Evolutionary conservation across 2,888 invertebrate genomes (phyloP), one percentile per base, ranked within the genome.

Genomic region (Bellardia pandia): DNA sequence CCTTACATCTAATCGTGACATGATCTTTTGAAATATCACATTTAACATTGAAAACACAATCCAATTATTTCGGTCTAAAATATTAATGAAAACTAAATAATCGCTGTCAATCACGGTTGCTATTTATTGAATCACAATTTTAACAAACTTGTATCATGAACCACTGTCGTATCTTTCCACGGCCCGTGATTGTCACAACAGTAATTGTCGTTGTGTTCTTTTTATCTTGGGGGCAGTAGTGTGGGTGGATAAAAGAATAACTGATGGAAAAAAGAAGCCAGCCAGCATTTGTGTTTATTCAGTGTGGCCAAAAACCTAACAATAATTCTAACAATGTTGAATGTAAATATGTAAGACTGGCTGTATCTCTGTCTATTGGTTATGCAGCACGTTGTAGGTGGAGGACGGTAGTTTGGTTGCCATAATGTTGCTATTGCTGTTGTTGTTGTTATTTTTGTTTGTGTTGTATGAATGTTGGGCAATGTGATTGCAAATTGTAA

Each of bases 401-500:
- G 13, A 13, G 45, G 81, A 58, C 58, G 77, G 42, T 53, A 53
- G 16, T n/a, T n/a, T 60, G 58, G 30, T 68, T 48, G 51, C 3
- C 37, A 66, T 45, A 45, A 45, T 72, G 42, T 53, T 58, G 9
- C 42, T 62, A 8, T 56, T 60, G 16, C 23, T 23, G 23, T 23
- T 23, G 1, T n/a, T 53, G 66, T 16, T 64, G 16, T 56, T 68
- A 37, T 77, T 64, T 56, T 69, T 48, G 13, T 74, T 68, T 66
- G 16, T 72, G 56, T 74, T 53, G 84, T 74, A 64, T 42, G 64
- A 81, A 74, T 68, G 62, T 74, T 62, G 89, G 86, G 86, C 91
- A 92, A 92, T 92, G 92, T 92, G 92, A 92, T 92, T 92, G 93
- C 92, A 92, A 93, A 92, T 93, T 92, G 92, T 92, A 92, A 92